These are phyloP conservation scores for Hypanus sabinus DNA, from an alignment of 2,113 vertebrate species.

Conservation along the genomic window DNA sequence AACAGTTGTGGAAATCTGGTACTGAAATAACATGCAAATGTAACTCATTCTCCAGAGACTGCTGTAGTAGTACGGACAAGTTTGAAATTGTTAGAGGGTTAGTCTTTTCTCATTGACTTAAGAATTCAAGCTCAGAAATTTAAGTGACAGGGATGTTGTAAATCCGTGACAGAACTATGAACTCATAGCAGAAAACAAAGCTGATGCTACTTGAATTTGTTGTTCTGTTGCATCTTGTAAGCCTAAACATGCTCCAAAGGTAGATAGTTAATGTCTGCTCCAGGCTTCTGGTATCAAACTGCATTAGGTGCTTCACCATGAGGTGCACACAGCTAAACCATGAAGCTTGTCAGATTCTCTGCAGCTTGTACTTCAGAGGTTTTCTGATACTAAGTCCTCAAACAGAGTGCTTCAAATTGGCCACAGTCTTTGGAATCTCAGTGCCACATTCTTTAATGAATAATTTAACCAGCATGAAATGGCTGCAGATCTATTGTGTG, in stretches of 20 bases:
- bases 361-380: conserved; percentile 68
- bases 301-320: conserved; percentile 65
- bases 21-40: background rate
- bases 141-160: conserved; percentile 44
- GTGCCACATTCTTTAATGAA: background rate
- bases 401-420: conserved; percentile 53
- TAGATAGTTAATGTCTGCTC: conserved; percentile 55
- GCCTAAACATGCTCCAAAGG: conserved; percentile 57
- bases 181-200: conserved; percentile 54
- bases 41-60: background rate
- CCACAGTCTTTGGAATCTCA: background rate
- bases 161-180: conserved; percentile 55
- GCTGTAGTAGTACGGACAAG: background rate
- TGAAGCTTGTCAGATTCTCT: conserved; percentile 64
- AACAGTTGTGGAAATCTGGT: background rate
- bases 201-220: conserved; percentile 67
- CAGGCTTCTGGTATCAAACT: conserved; percentile 62
- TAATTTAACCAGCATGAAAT: background rate
- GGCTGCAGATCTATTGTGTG: background rate
- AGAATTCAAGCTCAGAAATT: conserved; percentile 46
- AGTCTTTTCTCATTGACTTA: conserved; percentile 59
- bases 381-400: conserved; percentile 57
- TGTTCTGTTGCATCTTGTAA: conserved; percentile 69
- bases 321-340: conserved; percentile 55
- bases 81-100: conserved; percentile 35